These are phyloP conservation scores for Neodiprion lecontei DNA, from an alignment of 1,140 invertebrate species.

Conservation along the genomic window DNA sequence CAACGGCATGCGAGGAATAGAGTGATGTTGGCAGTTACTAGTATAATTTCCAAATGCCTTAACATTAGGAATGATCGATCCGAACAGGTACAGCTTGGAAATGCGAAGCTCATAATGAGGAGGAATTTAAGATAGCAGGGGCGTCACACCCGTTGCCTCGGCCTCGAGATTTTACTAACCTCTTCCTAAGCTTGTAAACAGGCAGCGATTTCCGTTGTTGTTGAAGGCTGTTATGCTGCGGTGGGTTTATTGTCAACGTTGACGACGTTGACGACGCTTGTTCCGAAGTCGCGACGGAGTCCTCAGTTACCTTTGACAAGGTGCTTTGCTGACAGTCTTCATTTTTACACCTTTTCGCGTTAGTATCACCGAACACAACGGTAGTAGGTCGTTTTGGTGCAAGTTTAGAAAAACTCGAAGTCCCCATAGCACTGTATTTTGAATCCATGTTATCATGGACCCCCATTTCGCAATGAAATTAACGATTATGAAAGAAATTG, in stretches of 20 bases:
- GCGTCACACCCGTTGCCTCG: too few species aligned
- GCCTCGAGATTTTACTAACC: slow-evolving; percentile 33
- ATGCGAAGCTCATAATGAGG: too few species aligned
- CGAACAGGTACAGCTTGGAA: too few species aligned
- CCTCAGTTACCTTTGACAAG: slow-evolving; percentile 21
- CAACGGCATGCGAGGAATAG: too few species aligned
- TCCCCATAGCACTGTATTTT: slow-evolving; percentile 46
- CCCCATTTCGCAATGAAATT: slow-evolving; percentile 39
- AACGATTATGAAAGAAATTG: background rate
- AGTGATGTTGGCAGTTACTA: too few species aligned
- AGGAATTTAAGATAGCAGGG: too few species aligned
- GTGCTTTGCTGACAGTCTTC: background rate
- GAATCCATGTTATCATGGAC: slow-evolving; percentile 53
- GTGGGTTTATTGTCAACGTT: slow-evolving; percentile 8
- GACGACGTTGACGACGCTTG: background rate
- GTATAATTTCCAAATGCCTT: too few species aligned
- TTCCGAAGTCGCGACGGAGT: too few species aligned
- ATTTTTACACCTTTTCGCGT: slow-evolving; percentile 38
- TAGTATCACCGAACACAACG: slow-evolving; percentile 36
- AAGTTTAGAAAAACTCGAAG: slow-evolving; percentile 45
- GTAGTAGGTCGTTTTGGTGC: slow-evolving; percentile 43
- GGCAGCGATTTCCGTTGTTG: slow-evolving; percentile 63
- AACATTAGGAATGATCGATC: too few species aligned
- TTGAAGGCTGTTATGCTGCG: slow-evolving; percentile 51
- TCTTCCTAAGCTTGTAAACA: slow-evolving; percentile 59